Base-by-base conservation (phyloP, 2,888 invertebrate species). In the Hedychridium roseum region DNA sequence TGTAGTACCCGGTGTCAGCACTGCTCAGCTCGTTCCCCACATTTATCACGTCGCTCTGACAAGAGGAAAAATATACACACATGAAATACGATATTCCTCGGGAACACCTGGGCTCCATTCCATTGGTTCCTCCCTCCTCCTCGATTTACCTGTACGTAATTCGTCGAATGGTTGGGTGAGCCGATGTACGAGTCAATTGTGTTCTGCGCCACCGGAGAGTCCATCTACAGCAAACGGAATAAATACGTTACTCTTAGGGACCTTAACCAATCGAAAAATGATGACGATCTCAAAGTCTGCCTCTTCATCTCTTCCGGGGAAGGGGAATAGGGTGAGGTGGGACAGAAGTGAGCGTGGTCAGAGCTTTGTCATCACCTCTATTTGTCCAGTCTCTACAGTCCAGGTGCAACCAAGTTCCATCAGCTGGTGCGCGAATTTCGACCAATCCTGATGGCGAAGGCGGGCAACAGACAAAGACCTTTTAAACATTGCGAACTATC, bases 391-490 rank as follows among this genome's bases (percentile, higher is more conserved):
- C 85, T 89, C 88, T 76, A 89, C 87, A 83, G 88, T 88, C 85
- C 89, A 88, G 81, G 88, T 87, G 85, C 89, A 89, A 82, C 89
- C 89, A 76, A 89, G 88, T 83, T 90, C 90, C 84, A 90, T 87
- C 81, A 90, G 87, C 82, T 89, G 89, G 85, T 90, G 89, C 83
- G 90, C 88, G 85, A 90, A 82, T 85, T 90, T 89, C 84, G 88
- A 89, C 90, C 90, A 90, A 84, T 90, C 90, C 90, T 90, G 81
- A 76, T n/a, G n/a, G n/a, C 77, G 72, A 61, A 67, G 66, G 74
- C 76, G 73, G 73, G 70, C 60, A 77, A 78, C 74, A 79, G 70
- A 78, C 70, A 76, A 77, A 75, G 67, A 68, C 9, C 9, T 23
- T 23, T 23, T 23, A 23, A 23, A 23, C 9, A 23, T 9, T 23